Evolutionary conservation across 1,140 invertebrate species (phyloP).

Genomic region (Drosophila ironensis): DNA sequence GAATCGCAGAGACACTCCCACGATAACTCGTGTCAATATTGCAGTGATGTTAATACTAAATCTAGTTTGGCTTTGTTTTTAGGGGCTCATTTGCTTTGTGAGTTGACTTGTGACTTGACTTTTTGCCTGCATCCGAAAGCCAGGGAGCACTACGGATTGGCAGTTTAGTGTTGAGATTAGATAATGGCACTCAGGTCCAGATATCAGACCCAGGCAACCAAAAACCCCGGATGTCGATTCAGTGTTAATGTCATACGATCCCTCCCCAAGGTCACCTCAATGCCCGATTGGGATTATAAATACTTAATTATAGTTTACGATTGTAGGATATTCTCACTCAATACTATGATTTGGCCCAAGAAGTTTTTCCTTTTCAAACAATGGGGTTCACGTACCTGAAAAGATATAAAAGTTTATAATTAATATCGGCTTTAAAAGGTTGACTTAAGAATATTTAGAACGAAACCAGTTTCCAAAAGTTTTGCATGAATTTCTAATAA

Average conservation of each 20-base stretch:
- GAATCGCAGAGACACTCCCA: too few species aligned
- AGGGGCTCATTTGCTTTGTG: background rate
- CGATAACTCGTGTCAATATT: background rate
- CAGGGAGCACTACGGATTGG: background rate
- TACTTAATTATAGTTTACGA: too few species aligned
- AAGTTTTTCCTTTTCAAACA: too few species aligned
- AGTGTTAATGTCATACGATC: background rate
- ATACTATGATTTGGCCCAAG: too few species aligned
- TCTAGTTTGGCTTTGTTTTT: background rate
- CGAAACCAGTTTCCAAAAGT: background rate
- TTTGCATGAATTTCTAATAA: too few species aligned
- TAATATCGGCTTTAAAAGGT: too few species aligned
- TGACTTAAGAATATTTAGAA: background rate
- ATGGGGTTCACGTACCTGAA: too few species aligned
- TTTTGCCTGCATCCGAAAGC: background rate
- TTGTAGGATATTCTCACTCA: too few species aligned
- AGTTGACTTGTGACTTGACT: background rate
- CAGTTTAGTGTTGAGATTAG: background rate
- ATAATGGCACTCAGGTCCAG: background rate
- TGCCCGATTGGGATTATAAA: too few species aligned
- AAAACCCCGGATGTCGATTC: background rate
- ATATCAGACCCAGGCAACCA: background rate
- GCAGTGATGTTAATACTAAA: background rate
- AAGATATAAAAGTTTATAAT: background rate
- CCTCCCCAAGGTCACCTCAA: background rate